phyloP scores from a whole-genome alignment of 2,888 invertebrate species.

The Aethes cnicana region DNA sequence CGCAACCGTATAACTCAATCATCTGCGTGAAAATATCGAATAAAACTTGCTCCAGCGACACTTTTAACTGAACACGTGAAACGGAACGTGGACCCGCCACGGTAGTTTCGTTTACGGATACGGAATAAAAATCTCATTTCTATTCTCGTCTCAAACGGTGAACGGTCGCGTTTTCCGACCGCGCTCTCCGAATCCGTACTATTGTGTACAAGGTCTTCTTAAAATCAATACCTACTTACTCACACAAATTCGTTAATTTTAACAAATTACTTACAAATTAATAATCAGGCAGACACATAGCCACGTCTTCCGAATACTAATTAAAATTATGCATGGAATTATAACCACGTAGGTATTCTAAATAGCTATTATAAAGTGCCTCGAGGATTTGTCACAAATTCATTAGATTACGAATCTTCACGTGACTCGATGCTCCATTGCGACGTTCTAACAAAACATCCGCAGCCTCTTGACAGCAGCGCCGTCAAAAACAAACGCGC shows the following conservation, averaged over 20 bases:
- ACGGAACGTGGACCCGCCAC: conserved; percentile 46
- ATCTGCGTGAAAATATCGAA: conserved; percentile 74
- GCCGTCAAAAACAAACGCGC: conserved; percentile 71
- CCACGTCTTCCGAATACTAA: too few relatives aligned
- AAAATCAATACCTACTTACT: not conserved
- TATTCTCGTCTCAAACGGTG: conserved; percentile 42
- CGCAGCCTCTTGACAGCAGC: conserved; percentile 61
- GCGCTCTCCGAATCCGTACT: conserved; percentile 36
- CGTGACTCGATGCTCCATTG: conserved; percentile 53
- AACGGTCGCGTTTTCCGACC: conserved; percentile 38
- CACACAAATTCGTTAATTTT: not conserved
- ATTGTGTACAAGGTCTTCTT: not conserved
- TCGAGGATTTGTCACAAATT: conserved; percentile 46
- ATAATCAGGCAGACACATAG: not conserved
- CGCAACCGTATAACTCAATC: conserved; percentile 76
- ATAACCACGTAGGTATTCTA: conserved; percentile 3
- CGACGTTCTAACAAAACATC: conserved; percentile 59
- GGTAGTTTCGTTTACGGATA: conserved; percentile 38
- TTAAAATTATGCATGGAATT: not conserved
- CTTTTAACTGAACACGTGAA: conserved; percentile 57
- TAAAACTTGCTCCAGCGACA: conserved; percentile 63
- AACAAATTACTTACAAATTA: not conserved
- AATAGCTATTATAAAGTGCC: conserved; percentile 58
- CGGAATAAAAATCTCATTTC: conserved; percentile 48
- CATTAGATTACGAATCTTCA: conserved; percentile 44